These are phyloP conservation scores for Trachymyrmex septentrionalis DNA, from an alignment of 1,140 invertebrate genomes.

Conservation along the genomic window DNA sequence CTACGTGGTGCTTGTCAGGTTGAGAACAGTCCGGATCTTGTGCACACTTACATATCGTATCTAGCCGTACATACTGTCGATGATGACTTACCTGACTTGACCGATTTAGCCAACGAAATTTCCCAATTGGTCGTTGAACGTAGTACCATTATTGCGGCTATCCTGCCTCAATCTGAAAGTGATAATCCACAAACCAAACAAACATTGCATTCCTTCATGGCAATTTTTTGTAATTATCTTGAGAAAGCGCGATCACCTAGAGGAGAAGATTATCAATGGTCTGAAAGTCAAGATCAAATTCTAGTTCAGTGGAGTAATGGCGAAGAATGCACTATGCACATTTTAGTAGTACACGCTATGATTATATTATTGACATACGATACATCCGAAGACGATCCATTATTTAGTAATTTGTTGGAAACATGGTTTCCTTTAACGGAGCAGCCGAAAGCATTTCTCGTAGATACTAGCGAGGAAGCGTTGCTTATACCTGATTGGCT, in stretches of 20 bases:
- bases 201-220: constrained; percentile 92
- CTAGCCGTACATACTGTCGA: constrained; percentile 91
- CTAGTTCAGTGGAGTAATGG: constrained; percentile 95
- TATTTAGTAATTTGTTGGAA: constrained; percentile 91
- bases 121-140: constrained; percentile 97
- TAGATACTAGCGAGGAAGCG: constrained; percentile 95
- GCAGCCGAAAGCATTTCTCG: constrained; percentile 92
- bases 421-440: constrained; percentile 91
- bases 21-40: constrained; percentile 94
- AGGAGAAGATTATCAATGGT: constrained; percentile 90
- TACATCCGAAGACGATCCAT: constrained; percentile 87
- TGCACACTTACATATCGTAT: constrained; percentile 96
- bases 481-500: constrained; percentile 97
- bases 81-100: constrained; percentile 89
- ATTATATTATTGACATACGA: constrained; percentile 96
- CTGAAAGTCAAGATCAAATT: constrained; percentile 90
- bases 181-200: constrained; percentile 86
- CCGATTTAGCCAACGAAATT: constrained; percentile 92
- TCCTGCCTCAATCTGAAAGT: constrained; percentile 90
- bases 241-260: constrained; percentile 88
- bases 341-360: constrained; percentile 96
- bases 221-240: constrained; percentile 93
- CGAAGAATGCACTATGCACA: constrained; percentile 94
- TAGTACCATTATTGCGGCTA: constrained; percentile 94
- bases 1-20: constrained; percentile 95